Evolutionary conservation across 2,113 vertebrate species (phyloP), one percentile per base, ranked within the genome.

Genomic region (Planiliza haematocheilus): DNA sequence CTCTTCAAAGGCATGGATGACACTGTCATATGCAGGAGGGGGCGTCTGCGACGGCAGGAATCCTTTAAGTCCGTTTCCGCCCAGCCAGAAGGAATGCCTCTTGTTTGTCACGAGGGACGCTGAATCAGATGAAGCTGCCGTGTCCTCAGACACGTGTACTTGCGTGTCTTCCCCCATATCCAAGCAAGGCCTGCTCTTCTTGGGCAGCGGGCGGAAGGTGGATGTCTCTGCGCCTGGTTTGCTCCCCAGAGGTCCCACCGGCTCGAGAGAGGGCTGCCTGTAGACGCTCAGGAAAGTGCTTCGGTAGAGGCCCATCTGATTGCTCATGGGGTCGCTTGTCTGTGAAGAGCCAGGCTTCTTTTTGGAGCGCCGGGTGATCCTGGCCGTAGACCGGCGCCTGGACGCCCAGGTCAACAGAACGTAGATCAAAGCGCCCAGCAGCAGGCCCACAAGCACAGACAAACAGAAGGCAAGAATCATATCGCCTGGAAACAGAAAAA

Each of bases 1-100:
- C 66, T 98, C 96, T 34, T 96, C 94, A 70, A 96, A 97, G 3
- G 96, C 95, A 63, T 95, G 96, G 73, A 99, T 96, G 83, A 98
- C 95, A 38, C 95, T 96, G 81, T 98, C 95, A 7, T 99, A 98
- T 10, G 96, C 95, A 0, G 97, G 97, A 39, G 97, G 97, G 0
- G 96, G 95, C 0, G 93, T 95, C 63, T 95, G 95, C 0, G 95
- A 92, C 9, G 96, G 92, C 1, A 96, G 90, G 57, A 95, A 96
- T 20, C 93, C 88, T 41, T 95, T 95, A 4, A 97, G 94, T 60
- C 91, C 91, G 10, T 89, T 96, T 73, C 83, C 91, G 12, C 93
- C 96, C 77, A 97, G 90, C 97, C 97, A 98, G 86, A 95, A 96
- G 58, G 95, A 95, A 38, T 97, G 94, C 0, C 95, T 95, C 9